A percentile compares a stretch with the other conserved stretches of the same genome.
These are phyloP conservation scores for Drosophila truncata DNA, from an alignment of 1,140 invertebrate genomes.

Conservation along the genomic window DNA sequence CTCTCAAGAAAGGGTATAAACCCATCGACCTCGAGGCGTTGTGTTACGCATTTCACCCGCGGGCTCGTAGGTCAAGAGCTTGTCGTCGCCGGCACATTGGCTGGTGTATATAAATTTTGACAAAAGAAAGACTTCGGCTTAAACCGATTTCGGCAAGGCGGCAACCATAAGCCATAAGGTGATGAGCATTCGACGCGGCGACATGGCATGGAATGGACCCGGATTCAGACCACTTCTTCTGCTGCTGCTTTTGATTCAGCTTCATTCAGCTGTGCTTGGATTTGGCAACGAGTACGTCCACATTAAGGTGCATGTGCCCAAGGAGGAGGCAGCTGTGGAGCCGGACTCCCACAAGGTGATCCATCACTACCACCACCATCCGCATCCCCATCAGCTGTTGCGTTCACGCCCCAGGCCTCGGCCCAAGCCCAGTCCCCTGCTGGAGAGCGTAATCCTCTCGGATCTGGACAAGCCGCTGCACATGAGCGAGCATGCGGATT, in stretches of 20 bases:
- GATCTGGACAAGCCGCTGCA: slow-evolving; percentile 72
- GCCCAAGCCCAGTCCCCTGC: slow-evolving; percentile 56
- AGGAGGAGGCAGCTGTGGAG: slow-evolving; percentile 55
- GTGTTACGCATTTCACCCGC: slow-evolving; percentile 23
- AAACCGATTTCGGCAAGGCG: slow-evolving; percentile 80
- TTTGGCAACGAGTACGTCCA: slow-evolving; percentile 80
- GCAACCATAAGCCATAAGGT: slow-evolving; percentile 54
- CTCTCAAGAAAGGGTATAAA: slow-evolving; percentile 4
- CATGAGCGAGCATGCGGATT: slow-evolving; percentile 74
- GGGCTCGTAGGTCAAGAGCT: slow-evolving; percentile 58
- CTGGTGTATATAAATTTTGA: slow-evolving; percentile 77
- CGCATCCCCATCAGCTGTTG: slow-evolving; percentile 51
- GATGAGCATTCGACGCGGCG: slow-evolving; percentile 36
- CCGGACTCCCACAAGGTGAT: slow-evolving; percentile 62
- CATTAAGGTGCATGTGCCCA: slow-evolving; percentile 79
- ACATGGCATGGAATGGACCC: slow-evolving; percentile 17
- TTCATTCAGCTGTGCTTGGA: slow-evolving; percentile 1
- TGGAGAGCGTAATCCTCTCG: slow-evolving; percentile 72
- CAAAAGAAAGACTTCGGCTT: slow-evolving; percentile 76
- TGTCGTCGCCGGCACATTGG: slow-evolving; percentile 42
- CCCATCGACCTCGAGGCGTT: background rate
- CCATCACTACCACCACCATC: slow-evolving; percentile 74
- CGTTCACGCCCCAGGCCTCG: slow-evolving; percentile 18
- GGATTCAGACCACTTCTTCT: background rate
- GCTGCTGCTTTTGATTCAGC: slow-evolving; percentile 10